These are phyloP conservation scores for Avahi laniger DNA, from an alignment of 2,797 vertebrate species.

Conservation along the genomic window DNA sequence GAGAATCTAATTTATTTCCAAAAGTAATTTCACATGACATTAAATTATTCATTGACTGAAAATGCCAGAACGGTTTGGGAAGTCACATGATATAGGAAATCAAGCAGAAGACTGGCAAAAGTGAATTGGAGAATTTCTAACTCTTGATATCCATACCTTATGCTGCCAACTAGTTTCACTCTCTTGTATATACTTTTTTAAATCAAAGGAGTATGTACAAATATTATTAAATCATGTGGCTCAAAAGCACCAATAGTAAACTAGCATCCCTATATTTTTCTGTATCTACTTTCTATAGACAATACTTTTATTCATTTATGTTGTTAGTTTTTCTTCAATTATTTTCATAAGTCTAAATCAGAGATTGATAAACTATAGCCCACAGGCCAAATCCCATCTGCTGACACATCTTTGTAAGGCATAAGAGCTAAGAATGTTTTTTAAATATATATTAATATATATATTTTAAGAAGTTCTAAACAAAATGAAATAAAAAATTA, in stretches of 20 bases:
- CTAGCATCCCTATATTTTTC: neutral
- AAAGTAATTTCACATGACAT: constrained; percentile 13
- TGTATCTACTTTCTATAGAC: neutral
- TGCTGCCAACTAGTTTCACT: neutral
- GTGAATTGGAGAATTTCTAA: neutral
- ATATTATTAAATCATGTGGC: neutral
- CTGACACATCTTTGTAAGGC: neutral
- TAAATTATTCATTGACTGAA: neutral
- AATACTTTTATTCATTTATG: neutral
- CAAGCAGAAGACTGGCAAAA: neutral
- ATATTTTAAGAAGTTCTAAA: neutral
- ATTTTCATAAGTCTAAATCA: neutral
- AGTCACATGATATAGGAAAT: neutral
- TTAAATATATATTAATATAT: neutral
- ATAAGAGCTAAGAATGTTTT: neutral
- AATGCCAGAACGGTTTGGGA: constrained; percentile 15
- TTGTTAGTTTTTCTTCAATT: neutral
- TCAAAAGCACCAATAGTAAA: neutral
- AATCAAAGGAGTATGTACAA: neutral
- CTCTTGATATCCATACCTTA: neutral
- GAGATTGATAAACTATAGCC: neutral
- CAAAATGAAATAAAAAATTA: neutral
- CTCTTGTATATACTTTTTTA: neutral
- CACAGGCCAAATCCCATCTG: neutral
- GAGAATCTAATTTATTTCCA: constrained; percentile 27